Conservation (phyloP, 1,140 invertebrate genomes). For the Helicoverpa zea region DNA sequence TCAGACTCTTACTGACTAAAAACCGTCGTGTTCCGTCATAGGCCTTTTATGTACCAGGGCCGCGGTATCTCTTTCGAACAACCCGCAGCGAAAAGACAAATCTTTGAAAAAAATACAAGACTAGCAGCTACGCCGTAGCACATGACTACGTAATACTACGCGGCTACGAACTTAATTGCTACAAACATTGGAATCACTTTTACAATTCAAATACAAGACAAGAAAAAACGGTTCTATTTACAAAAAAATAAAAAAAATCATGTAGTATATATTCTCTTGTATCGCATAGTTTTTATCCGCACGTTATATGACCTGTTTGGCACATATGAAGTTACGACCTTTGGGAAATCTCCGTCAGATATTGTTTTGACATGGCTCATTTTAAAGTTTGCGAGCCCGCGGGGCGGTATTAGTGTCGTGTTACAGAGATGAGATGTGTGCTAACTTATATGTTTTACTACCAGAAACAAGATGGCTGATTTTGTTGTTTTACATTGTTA, state of each 20-base stretch:
- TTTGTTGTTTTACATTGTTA: slow-evolving; percentile 29
- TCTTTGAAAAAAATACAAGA: too few relatives aligned
- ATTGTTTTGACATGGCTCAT: slow-evolving; percentile 75
- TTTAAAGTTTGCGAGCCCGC: slow-evolving; percentile 62
- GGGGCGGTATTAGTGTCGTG: slow-evolving; percentile 56
- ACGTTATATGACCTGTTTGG: slow-evolving; percentile 35
- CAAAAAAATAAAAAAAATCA: neutral
- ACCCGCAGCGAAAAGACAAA: too few relatives aligned
- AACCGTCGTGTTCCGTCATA: too few relatives aligned
- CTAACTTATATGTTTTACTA: slow-evolving; percentile 52
- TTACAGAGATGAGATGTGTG: slow-evolving; percentile 58
- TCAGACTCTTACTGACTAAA: too few relatives aligned
- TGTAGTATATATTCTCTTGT: neutral
- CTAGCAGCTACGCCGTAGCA: neutral
- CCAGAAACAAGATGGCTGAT: neutral
- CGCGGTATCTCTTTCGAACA: too few relatives aligned
- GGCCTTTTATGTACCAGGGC: too few relatives aligned
- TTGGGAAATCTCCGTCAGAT: slow-evolving; percentile 74
- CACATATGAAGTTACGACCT: slow-evolving; percentile 55
- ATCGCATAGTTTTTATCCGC: slow-evolving; percentile 20
- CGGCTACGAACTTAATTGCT: neutral
- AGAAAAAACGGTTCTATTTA: too few relatives aligned
- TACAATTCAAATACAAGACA: too few relatives aligned
- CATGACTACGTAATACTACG: neutral
- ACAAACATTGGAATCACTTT: neutral